A percentile compares a stretch with the other conserved stretches of the same genome.
Conservation (phyloP, 2,113 vertebrate genomes). For the Conger conger region DNA sequence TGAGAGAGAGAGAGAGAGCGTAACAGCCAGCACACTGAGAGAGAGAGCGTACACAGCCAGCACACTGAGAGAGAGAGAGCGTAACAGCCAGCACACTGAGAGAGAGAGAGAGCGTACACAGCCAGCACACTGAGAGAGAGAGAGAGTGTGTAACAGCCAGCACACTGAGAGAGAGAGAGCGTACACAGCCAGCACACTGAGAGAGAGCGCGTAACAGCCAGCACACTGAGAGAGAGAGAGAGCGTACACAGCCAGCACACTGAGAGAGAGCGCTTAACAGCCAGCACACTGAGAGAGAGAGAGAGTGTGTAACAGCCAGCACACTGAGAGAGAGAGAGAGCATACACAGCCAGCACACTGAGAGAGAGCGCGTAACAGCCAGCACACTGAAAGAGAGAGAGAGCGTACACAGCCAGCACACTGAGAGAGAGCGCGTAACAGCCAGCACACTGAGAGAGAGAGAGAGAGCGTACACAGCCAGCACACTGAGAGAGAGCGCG, state of each 20-base stretch:
- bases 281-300: no score
- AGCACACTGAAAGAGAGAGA: not conserved
- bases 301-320: no score
- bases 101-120: no score
- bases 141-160: not conserved
- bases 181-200: no score
- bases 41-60: not conserved
- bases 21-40: not conserved
- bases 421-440: no score
- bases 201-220: no score
- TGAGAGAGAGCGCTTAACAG: not conserved
- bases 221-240: not conserved
- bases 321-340: no score
- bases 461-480: not conserved
- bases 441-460: no score
- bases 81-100: no score
- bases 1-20: no score
- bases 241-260: not conserved
- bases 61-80: not conserved
- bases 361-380: not conserved
- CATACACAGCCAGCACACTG: not conserved
- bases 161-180: not conserved
- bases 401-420: no score
- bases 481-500: not conserved
- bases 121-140: no score